These are phyloP conservation scores for Campopleginae sp. DNA, from an alignment of 2,888 invertebrate species.

Conservation along the genomic window DNA sequence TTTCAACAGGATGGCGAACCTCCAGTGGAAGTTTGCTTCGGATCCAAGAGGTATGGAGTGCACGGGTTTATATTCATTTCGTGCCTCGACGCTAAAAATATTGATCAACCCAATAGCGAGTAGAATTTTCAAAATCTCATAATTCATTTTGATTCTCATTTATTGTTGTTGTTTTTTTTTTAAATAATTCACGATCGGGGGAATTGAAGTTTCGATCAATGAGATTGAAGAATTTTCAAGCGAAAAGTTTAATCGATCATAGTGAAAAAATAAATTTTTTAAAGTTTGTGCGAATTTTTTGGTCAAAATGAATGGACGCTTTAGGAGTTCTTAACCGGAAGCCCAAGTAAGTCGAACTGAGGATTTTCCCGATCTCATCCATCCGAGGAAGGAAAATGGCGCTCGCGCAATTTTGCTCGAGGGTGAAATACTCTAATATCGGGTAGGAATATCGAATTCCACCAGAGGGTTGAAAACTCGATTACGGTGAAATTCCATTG, in stretches of 20 bases:
- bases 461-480: conserved; percentile 59
- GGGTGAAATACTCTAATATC: conserved; percentile 70
- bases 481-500: conserved; percentile 79
- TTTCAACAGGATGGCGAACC: conserved; percentile 70
- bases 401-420: conserved; percentile 63
- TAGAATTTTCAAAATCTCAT: neutral
- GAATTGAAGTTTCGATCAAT: neutral
- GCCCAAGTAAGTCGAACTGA: conserved; percentile 36
- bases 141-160: conserved; percentile 39
- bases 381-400: conserved; percentile 51
- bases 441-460: conserved; percentile 71
- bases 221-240: neutral
- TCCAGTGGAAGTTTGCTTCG: conserved; percentile 81
- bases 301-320: neutral
- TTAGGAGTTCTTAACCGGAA: conserved; percentile 13
- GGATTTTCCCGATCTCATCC: conserved; percentile 20
- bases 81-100: conserved; percentile 11
- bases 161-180: conserved; percentile 1
- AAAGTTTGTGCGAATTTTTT: neutral
- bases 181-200: neutral
- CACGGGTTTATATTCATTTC: conserved; percentile 64
- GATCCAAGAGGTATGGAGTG: conserved; percentile 81
- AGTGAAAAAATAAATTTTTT: neutral
- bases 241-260: neutral
- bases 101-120: conserved; percentile 27